Percentiles rank a stretch among this genome's conserved stretches.
Evolutionary conservation across 2,888 invertebrate genomes (phyloP).

Genomic region (Andrena bicolor): DNA sequence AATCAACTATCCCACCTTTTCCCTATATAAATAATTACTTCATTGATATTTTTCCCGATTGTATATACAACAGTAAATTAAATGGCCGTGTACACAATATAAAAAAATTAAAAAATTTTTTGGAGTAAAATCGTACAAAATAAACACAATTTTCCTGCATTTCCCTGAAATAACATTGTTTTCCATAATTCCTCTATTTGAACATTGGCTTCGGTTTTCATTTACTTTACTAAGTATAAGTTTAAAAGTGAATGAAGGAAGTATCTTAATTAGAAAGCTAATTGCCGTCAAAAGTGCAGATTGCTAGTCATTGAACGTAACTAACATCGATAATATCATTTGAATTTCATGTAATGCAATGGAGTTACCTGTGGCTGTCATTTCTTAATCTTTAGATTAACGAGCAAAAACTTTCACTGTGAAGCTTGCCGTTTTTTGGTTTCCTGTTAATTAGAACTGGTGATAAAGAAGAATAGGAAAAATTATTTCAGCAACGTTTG

Average conservation of each 20-base stretch:
- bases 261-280: slow-evolving; percentile 1
- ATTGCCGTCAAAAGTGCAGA: not conserved
- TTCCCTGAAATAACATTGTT: too few species aligned
- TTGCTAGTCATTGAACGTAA: not conserved
- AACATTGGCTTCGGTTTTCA: not conserved
- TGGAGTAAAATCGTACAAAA: too few species aligned
- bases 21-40: too few species aligned
- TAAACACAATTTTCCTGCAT: too few species aligned
- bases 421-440: not conserved
- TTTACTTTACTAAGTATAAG: not conserved
- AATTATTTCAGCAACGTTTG: too few species aligned
- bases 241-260: slow-evolving; percentile 9
- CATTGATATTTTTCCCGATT: too few species aligned
- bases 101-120: too few species aligned
- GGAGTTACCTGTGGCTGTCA: not conserved
- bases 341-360: not conserved
- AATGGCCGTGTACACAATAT: too few species aligned
- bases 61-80: too few species aligned
- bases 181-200: not conserved
- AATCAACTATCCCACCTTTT: too few species aligned
- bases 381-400: not conserved
- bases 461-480: too few species aligned
- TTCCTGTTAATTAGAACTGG: not conserved
- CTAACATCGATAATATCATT: not conserved
- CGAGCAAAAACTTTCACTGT: not conserved